These are phyloP conservation scores for Sebastes elongatus DNA, from an alignment of 2,797 vertebrate genomes.

Conservation along the genomic window DNA sequence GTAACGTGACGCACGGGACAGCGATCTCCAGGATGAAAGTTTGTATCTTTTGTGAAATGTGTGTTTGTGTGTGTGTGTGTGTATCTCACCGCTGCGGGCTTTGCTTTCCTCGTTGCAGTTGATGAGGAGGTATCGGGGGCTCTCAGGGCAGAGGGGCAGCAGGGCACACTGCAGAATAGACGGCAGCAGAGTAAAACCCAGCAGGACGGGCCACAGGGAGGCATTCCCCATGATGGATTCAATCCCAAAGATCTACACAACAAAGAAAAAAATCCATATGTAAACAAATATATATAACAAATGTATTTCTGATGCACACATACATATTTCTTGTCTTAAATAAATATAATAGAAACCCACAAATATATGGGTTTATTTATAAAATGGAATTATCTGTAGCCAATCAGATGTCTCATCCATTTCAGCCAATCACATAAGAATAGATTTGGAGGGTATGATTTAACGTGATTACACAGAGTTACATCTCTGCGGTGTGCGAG, in stretches of 20 bases:
- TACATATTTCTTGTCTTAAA: neutral
- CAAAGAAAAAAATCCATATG: neutral
- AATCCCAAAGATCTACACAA: slow-evolving; percentile 84
- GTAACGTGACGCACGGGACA: too few relatives aligned
- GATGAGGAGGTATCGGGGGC: slow-evolving; percentile 94
- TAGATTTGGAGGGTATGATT: neutral
- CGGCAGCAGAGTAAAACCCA: slow-evolving; percentile 89
- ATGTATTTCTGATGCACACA: neutral
- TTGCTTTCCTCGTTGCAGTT: slow-evolving; percentile 94
- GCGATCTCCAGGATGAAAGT: neutral
- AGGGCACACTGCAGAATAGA: slow-evolving; percentile 88
- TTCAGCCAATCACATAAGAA: too few relatives aligned
- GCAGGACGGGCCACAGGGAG: slow-evolving; percentile 88
- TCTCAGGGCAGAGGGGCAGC: slow-evolving; percentile 93
- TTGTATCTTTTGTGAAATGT: neutral
- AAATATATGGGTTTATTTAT: neutral
- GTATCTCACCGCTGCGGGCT: slow-evolving; percentile 88
- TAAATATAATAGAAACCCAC: neutral
- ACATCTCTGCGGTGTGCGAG: neutral
- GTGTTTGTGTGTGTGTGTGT: neutral
- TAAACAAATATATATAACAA: neutral
- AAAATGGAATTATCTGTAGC: neutral
- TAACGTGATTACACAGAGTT: neutral
- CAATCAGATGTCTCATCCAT: too few relatives aligned
- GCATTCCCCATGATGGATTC: slow-evolving; percentile 89